Evolutionary conservation across 2,113 vertebrate genomes (phyloP).

Genomic region (Rhegmatorhina hoffmannsi): DNA sequence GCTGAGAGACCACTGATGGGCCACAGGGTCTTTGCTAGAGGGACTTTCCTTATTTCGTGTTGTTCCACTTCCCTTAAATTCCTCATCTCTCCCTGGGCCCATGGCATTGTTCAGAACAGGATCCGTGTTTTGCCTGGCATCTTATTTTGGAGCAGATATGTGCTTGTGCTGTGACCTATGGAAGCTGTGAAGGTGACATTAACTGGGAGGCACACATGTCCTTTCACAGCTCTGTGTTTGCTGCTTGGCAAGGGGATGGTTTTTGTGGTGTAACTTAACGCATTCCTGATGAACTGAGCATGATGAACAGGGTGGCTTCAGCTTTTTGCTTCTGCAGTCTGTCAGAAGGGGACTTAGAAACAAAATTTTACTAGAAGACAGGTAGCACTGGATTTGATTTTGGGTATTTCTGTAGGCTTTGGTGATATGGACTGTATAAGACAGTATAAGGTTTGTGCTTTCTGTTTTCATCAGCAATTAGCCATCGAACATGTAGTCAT

Average conservation of each 20-base stretch:
- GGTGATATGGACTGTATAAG: neutral
- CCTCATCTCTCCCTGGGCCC: neutral
- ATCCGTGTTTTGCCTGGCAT: neutral
- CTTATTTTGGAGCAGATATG: neutral
- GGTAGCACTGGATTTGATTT: neutral
- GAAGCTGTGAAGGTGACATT: conserved; percentile 62
- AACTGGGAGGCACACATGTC: conserved; percentile 7
- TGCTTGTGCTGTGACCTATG: conserved; percentile 21
- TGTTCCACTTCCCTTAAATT: neutral
- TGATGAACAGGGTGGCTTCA: neutral
- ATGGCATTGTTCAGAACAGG: neutral
- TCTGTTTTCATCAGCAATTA: neutral
- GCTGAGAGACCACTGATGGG: neutral
- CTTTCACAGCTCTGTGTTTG: conserved; percentile 3
- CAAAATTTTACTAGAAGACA: neutral
- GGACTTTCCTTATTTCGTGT: neutral
- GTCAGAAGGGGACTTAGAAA: neutral
- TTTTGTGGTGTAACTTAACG: neutral
- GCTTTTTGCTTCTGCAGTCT: neutral
- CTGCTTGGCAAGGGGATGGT: neutral
- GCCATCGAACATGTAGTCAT: neutral
- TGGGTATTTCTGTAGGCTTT: neutral
- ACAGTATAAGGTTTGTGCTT: neutral
- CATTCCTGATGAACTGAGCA: neutral
- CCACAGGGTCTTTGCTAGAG: neutral